Base-by-base conservation (phyloP, 2,888 invertebrate genomes). In the Sceliomorpha sp. region DNA sequence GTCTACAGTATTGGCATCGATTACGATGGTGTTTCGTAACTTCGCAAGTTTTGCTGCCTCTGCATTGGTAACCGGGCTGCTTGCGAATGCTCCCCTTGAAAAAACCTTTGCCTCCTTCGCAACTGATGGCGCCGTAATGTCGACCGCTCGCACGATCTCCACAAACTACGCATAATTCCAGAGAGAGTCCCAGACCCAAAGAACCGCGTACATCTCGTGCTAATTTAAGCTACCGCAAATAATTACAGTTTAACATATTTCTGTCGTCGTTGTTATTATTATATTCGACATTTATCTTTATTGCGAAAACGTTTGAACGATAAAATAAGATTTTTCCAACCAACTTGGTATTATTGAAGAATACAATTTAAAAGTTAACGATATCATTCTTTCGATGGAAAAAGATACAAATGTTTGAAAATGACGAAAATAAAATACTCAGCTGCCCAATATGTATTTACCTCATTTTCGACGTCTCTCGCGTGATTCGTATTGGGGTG, bases 11-110 rank as follows among this genome's bases (percentile, higher is more conserved):
- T 91, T 99, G 99, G 89, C 99, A 99, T 59, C 99, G 92, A 90
- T 99, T 99, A 69, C 99, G 92, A 88, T 99, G 98, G 86, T 99
- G 98, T 89, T 99, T 99, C 56, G 98, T 99, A 73, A 99, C 98
- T 89, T 98, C 98, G 86, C 99, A 99, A 89, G 97, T 97, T 91
- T 97, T 97, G 80, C 93, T 94, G 56, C 98, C 98, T 1, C 99
- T 92, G 85, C 99, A 99, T 76, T 97, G 96, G 89, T 99, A 99
- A 39, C 98, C 98, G 48, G 98, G 91, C 89, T 98, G 97, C 89
- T 99, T 99, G 56, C 99, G 93, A 79, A 99, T 98, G 13, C 97
- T 98, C 0, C 99, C 91, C 89, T 99, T 99, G 89, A 99, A 99
- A 90, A 99, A 99, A 0, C 98, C 98, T 89, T 99, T 99, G 89